A percentile compares a stretch with the other conserved stretches of the same genome.
These are phyloP conservation scores for Holothuria scabra DNA, from an alignment of 53 echinoderm and acorn worm genomes.

Conservation along the genomic window DNA sequence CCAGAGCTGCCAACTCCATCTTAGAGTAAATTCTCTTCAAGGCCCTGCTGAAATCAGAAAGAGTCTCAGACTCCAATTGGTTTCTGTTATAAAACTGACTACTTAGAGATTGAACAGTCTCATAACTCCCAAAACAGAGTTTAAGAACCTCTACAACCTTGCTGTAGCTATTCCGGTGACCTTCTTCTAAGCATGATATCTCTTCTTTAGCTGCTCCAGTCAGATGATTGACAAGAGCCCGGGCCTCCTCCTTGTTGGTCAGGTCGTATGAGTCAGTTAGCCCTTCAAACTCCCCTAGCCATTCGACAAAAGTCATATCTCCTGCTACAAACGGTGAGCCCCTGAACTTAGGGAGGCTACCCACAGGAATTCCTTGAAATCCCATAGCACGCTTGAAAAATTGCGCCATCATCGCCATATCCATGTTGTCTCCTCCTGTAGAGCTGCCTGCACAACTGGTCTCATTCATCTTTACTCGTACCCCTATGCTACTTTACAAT, in stretches of 20 bases:
- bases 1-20: conserved; percentile 45
- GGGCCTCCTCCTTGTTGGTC: conserved; percentile 3
- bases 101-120: conserved; percentile 22
- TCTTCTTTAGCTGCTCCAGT: conserved; percentile 37
- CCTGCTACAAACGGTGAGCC: background rate
- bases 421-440: background rate
- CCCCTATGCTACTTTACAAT: background rate
- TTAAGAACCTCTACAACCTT: background rate
- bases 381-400: conserved; percentile 4
- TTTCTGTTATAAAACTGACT: too few species aligned
- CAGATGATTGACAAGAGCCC: conserved; percentile 7
- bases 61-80: conserved; percentile 10
- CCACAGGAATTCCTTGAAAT: conserved; percentile 7
- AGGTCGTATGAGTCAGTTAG: background rate
- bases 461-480: background rate
- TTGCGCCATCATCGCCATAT: too few species aligned
- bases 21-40: conserved; percentile 35
- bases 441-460: conserved; percentile 1
- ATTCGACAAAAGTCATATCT: conserved; percentile 28
- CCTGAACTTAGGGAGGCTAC: background rate
- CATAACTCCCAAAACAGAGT: conserved; percentile 13
- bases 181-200: conserved; percentile 7
- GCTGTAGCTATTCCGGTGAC: background rate
- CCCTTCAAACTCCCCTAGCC: conserved; percentile 37
- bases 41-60: conserved; percentile 44